phyloP scores from a whole-genome alignment of 2,113 vertebrate genomes.

The Corythornis cristatus region DNA sequence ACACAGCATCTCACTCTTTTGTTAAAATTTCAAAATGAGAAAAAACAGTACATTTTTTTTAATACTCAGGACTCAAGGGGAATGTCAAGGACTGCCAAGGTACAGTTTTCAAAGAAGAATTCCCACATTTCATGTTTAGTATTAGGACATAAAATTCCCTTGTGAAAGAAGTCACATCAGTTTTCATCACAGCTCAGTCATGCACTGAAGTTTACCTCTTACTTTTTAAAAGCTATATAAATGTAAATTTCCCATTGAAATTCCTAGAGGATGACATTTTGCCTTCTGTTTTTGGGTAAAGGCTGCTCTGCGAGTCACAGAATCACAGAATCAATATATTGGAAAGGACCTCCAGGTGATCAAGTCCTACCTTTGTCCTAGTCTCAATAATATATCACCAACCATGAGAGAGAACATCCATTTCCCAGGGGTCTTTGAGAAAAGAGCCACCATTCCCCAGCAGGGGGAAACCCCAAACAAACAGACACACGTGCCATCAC shows the following conservation, averaged over 20 bases:
- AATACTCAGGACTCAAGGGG: neutral
- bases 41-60: neutral
- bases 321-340: too few species aligned
- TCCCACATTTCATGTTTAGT: neutral
- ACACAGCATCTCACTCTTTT: neutral
- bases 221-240: neutral
- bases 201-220: neutral
- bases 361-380: too few species aligned
- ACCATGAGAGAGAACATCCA: neutral
- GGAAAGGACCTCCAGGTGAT: too few species aligned
- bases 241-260: neutral
- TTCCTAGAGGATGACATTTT: neutral
- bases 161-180: neutral
- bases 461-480: neutral
- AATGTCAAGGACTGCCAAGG: neutral
- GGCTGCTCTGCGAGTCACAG: neutral
- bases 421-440: neutral
- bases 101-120: neutral
- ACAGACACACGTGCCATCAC: neutral
- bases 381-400: neutral
- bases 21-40: neutral
- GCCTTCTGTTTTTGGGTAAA: neutral
- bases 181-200: neutral
- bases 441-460: neutral
- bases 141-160: neutral